Evolutionary conservation across 2,113 vertebrate species (phyloP), one percentile per base, ranked within the genome.

Genomic region (Arizona elegans): DNA sequence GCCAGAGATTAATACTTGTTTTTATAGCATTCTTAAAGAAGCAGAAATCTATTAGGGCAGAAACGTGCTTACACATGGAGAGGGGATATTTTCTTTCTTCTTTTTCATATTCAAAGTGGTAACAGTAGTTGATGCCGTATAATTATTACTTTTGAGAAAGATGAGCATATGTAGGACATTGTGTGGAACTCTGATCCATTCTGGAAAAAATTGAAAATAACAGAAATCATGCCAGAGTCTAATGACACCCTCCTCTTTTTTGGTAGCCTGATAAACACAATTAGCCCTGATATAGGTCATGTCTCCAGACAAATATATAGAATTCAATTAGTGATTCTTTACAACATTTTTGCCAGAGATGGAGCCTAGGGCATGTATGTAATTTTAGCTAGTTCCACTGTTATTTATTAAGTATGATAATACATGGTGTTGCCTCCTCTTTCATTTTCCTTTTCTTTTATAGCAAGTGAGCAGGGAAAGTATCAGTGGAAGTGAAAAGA

Each of bases 161-260:
- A 89, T 47, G 3, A 2, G 52, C 55, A 17, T 2, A 1, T 55
- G 92, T 53, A 94, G 50, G 93, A 38, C 33, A 38, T 38, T 17
- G 70, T 19, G n/a, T 81, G 92, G 92, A 81, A 1, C 0, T 94
- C 92, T 92, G 29, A 87, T 90, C 85, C 87, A 62, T 62, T 54
- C 56, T 62, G 62, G 62, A 13, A 95, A 95, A 96, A 96, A 90
- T 94, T 95, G 11, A 96, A 90, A 95, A 95, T 11, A 95, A 96
- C 96, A 89, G 75, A 88, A 95, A 96, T 95, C 0, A 0, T 52
- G 86, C 52, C 90, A 88, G 15, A 38, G 92, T 90, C 87, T 96
- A 96, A 95, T 86, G 43, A 89, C 88, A 55, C 0, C 1, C 87
- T 90, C 10, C 85, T 95, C 94, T 33, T 92, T 81, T 65, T 92